phyloP scores from a whole-genome alignment of 2,797 vertebrate genomes.

The Florisuga fusca region DNA sequence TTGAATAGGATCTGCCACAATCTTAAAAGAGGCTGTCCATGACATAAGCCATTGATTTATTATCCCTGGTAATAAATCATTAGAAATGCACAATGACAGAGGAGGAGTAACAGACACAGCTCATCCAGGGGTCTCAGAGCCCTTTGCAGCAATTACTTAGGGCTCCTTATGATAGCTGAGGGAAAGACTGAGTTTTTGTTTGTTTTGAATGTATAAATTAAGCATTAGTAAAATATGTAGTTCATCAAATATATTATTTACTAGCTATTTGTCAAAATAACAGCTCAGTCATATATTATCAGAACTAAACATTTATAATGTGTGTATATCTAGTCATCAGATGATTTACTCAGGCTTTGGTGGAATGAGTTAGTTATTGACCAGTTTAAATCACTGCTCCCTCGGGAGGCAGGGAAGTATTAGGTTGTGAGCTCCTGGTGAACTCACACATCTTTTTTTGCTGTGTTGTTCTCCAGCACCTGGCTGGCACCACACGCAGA shows the following conservation, averaged over 20 bases:
- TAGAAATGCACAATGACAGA: conserved; percentile 1
- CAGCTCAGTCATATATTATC: conserved; percentile 50
- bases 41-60: not conserved
- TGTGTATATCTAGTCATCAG: conserved; percentile 26
- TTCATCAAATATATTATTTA: conserved; percentile 70
- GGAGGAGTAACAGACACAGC: not conserved
- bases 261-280: conserved; percentile 66
- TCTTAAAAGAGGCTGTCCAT: not conserved
- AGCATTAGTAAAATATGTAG: conserved; percentile 70
- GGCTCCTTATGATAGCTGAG: not conserved
- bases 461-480: not conserved
- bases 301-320: conserved; percentile 54
- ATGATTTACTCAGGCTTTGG: conserved; percentile 42
- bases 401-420: not conserved
- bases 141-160: not conserved
- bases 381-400: not conserved
- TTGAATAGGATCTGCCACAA: not conserved
- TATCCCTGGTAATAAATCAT: conserved; percentile 14
- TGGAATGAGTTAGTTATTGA: conserved; percentile 26
- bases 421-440: not conserved
- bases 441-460: not conserved
- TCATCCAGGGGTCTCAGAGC: conserved; percentile 26
- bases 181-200: conserved; percentile 49
- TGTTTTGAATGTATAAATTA: conserved; percentile 63
- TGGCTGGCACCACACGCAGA: not conserved